A percentile compares a stretch with the other conserved stretches of the same genome.
Evolutionary conservation across 1,140 invertebrate genomes (phyloP).

Genomic region (Heliconius hermathena): DNA sequence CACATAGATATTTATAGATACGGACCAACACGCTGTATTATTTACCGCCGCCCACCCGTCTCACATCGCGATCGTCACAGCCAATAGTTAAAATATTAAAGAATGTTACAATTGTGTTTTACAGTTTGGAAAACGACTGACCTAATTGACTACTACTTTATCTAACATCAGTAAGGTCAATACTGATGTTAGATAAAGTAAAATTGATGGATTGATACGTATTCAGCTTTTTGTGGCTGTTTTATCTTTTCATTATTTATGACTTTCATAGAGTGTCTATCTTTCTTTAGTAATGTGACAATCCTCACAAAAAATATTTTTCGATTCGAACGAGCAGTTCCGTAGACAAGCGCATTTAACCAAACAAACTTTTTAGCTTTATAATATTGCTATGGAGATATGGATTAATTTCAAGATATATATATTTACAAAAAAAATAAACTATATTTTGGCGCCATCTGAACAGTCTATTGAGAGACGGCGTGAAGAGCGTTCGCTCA

Average conservation of each 20-base stretch:
- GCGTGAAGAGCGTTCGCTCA: constrained; percentile 50
- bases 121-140: not conserved
- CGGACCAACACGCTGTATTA: constrained; percentile 67
- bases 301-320: no score
- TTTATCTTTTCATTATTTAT: no score
- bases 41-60: constrained; percentile 58
- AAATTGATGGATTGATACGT: not conserved
- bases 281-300: no score
- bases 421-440: not conserved
- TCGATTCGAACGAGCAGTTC: no score
- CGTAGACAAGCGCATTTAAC: no score
- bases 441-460: not conserved
- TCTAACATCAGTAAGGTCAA: no score
- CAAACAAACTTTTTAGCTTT: no score
- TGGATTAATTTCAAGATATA: no score
- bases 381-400: no score
- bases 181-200: not conserved
- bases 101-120: not conserved
- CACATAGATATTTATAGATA: constrained; percentile 67
- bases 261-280: no score
- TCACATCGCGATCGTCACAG: constrained; percentile 40
- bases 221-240: no score
- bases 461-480: constrained; percentile 55
- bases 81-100: constrained; percentile 34
- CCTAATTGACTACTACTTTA: not conserved